Conservation (phyloP, 2,113 vertebrate genomes). For the Tragelaphus imberbis region DNA sequence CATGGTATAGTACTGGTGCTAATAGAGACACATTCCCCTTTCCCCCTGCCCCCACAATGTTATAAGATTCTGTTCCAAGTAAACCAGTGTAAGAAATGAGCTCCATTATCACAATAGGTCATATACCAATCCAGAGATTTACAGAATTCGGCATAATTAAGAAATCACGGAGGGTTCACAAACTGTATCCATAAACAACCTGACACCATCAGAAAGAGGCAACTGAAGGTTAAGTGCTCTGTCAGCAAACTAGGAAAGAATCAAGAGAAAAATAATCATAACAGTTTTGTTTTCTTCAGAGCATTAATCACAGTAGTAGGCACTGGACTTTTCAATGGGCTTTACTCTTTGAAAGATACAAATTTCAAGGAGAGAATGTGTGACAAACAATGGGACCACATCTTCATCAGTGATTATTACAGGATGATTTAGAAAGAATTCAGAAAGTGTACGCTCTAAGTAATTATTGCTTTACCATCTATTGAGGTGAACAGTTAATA, state of each 20-base stretch:
- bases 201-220: background rate
- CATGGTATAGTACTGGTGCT: conserved; percentile 13
- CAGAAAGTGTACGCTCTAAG: background rate
- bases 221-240: background rate
- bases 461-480: background rate
- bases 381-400: background rate
- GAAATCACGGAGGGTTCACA: background rate
- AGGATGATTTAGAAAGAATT: background rate
- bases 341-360: background rate
- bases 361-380: background rate
- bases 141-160: conserved; percentile 4
- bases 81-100: background rate
- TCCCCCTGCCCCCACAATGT: background rate
- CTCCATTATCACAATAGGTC: background rate
- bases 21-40: background rate
- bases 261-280: background rate
- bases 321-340: background rate
- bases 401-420: background rate
- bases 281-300: background rate
- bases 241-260: background rate
- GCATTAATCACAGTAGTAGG: background rate
- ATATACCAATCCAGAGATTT: background rate
- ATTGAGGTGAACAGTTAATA: background rate
- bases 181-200: background rate
- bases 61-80: conserved; percentile 12